Evolutionary conservation across 2,888 invertebrate species (phyloP).

Genomic region (Miltochrista miniata): DNA sequence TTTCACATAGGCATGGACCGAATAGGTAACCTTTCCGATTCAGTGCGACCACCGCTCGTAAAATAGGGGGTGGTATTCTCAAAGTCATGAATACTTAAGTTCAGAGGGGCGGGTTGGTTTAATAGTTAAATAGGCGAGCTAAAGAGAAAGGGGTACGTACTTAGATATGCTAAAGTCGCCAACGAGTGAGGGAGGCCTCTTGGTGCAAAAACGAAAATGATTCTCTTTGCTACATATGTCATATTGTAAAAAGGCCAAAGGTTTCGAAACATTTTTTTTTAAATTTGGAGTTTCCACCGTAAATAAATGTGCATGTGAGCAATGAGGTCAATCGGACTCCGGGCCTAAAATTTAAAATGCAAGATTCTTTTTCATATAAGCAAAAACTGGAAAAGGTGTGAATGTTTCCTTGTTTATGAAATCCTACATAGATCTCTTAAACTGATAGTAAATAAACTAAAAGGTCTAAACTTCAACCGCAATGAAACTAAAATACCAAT

Average conservation of each 20-base stretch:
- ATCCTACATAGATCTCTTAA: too few relatives aligned
- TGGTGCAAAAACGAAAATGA: slow-evolving; percentile 37
- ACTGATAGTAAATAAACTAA: too few relatives aligned
- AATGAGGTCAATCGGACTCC: too few relatives aligned
- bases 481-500: slow-evolving; percentile 33
- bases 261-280: too few relatives aligned
- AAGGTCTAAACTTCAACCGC: background rate
- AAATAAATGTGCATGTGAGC: too few relatives aligned
- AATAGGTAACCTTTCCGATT: slow-evolving; percentile 75
- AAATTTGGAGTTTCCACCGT: too few relatives aligned
- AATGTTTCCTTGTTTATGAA: too few relatives aligned
- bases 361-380: too few relatives aligned
- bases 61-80: slow-evolving; percentile 71
- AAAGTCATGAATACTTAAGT: slow-evolving; percentile 80
- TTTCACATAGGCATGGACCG: slow-evolving; percentile 61
- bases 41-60: slow-evolving; percentile 72
- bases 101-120: slow-evolving; percentile 62
- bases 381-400: too few relatives aligned
- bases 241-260: too few relatives aligned
- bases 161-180: slow-evolving; percentile 39
- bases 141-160: slow-evolving; percentile 51
- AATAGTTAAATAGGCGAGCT: slow-evolving; percentile 75
- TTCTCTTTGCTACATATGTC: slow-evolving; percentile 14
- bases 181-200: slow-evolving; percentile 30
- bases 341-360: too few relatives aligned